These are phyloP conservation scores for Oligia strigilis DNA, from an alignment of 2,888 invertebrate species.

Conservation along the genomic window DNA sequence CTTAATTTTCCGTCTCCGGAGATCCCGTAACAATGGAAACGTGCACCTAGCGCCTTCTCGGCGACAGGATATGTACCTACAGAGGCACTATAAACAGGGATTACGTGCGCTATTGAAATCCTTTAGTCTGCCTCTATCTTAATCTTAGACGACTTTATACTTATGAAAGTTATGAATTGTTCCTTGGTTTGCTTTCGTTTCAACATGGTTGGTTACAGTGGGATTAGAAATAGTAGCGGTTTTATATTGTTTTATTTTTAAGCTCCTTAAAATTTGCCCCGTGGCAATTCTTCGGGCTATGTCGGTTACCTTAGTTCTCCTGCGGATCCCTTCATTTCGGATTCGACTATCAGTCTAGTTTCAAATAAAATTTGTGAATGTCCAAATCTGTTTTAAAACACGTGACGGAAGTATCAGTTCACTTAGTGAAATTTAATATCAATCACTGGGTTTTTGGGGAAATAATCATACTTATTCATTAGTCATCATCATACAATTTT, in stretches of 20 bases:
- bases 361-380: background rate
- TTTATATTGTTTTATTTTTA: background rate
- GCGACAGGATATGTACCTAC: constrained; percentile 75
- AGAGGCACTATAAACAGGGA: constrained; percentile 74
- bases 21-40: constrained; percentile 70
- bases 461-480: constrained; percentile 12
- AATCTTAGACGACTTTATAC: constrained; percentile 65
- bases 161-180: constrained; percentile 63
- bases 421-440: constrained; percentile 37
- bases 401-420: constrained; percentile 50
- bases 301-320: no score
- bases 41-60: constrained; percentile 74
- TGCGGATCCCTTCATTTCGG: no score
- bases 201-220: background rate
- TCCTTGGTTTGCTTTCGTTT: constrained; percentile 50
- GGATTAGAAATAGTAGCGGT: constrained; percentile 7
- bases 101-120: constrained; percentile 73
- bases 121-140: constrained; percentile 61
- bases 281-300: no score
- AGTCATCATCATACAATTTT: constrained; percentile 5
- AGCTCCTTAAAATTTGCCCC: background rate
- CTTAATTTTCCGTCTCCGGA: constrained; percentile 4
- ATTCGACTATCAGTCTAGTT: background rate
- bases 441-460: constrained; percentile 18
- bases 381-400: constrained; percentile 34